Conservation (phyloP, 2,888 invertebrate genomes). For the Rhagonycha lutea region DNA sequence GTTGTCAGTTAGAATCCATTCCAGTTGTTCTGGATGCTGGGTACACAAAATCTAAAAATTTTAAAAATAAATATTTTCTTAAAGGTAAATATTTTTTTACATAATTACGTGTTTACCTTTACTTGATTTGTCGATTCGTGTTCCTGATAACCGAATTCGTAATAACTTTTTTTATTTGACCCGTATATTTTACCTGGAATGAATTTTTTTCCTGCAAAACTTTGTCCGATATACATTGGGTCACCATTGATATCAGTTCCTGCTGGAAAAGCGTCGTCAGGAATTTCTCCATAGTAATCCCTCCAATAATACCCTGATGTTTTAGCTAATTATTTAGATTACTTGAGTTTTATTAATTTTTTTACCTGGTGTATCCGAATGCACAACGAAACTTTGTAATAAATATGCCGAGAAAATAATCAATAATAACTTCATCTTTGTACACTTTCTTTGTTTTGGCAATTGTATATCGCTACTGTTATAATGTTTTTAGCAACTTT, state of each 20-base stretch:
- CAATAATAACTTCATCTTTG: neutral
- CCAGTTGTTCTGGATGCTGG: conserved; percentile 12
- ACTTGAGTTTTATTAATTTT: neutral
- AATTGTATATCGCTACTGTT: too few species aligned
- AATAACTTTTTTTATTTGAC: conserved; percentile 1
- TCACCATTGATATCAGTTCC: conserved; percentile 12
- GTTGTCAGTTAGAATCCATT: conserved; percentile 17
- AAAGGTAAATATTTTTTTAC: neutral
- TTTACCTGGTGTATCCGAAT: neutral
- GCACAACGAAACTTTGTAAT: neutral
- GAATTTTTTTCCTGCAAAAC: neutral
- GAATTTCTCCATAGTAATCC: too few species aligned
- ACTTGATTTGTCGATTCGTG: neutral
- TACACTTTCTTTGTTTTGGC: too few species aligned
- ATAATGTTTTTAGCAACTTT: too few species aligned
- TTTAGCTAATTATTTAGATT: neutral
- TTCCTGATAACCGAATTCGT: neutral
- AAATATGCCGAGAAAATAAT: neutral
- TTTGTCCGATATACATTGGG: conserved; percentile 23
- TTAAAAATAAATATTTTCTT: neutral
- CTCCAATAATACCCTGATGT: conserved; percentile 26
- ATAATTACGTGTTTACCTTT: neutral
- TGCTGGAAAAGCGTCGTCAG: conserved; percentile 14
- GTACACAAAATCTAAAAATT: conserved; percentile 19
- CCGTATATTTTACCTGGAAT: conserved; percentile 10